phyloP scores from a whole-genome alignment of 2,888 invertebrate genomes.

The Rhagonycha fulva region DNA sequence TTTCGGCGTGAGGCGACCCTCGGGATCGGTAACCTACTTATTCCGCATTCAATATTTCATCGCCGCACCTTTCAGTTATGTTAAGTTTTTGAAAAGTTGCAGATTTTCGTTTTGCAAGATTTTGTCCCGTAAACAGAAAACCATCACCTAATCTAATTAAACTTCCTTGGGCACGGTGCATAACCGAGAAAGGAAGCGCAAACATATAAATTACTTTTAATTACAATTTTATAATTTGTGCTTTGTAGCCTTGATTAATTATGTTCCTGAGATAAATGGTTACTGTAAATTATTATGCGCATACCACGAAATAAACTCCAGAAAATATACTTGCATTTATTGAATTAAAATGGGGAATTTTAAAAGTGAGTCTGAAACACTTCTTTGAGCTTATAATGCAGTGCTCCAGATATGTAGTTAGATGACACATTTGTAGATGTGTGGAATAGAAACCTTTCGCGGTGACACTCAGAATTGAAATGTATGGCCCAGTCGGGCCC shows the following conservation, averaged over 20 bases:
- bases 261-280: conserved; percentile 51
- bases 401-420: conserved; percentile 27
- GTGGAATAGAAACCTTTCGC: conserved; percentile 27
- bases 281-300: conserved; percentile 52
- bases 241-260: conserved; percentile 55
- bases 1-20: conserved; percentile 38
- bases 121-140: conserved; percentile 24
- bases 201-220: conserved; percentile 57
- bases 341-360: conserved; percentile 1
- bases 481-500: conserved; percentile 53
- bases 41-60: conserved; percentile 43
- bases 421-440: conserved; percentile 28
- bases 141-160: conserved; percentile 47
- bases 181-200: conserved; percentile 48
- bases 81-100: conserved; percentile 31
- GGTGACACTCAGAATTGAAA: conserved; percentile 56
- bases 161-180: conserved; percentile 51
- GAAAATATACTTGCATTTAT: conserved; percentile 24
- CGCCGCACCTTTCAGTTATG: conserved; percentile 33
- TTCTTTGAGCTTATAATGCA: neutral
- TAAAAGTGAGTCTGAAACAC: neutral
- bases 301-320: conserved; percentile 43
- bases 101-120: conserved; percentile 27
- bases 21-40: conserved; percentile 43
- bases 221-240: conserved; percentile 57